Conservation (phyloP, 2,113 vertebrate genomes). For the Albula goreensis region DNA sequence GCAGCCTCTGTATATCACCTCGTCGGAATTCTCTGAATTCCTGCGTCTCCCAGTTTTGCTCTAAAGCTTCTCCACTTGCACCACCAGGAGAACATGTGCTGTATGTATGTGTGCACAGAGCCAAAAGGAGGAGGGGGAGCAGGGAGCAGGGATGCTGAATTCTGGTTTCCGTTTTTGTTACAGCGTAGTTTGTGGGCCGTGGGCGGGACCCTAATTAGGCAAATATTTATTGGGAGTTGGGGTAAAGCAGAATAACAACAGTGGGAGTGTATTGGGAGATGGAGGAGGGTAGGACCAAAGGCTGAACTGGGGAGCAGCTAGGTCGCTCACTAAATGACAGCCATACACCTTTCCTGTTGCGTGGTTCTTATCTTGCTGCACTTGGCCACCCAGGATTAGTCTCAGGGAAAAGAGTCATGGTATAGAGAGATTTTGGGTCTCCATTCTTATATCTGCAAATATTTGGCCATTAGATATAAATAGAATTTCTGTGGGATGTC, state of each 20-base stretch:
- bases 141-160: neutral
- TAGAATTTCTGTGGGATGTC: constrained; percentile 43
- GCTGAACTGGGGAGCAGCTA: neutral
- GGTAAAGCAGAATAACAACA: neutral
- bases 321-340: constrained; percentile 5
- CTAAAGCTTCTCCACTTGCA: constrained; percentile 43
- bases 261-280: constrained; percentile 5
- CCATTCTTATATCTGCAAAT: too few relatives aligned
- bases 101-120: constrained; percentile 31
- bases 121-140: too few relatives aligned
- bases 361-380: too few relatives aligned
- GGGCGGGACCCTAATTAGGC: too few relatives aligned
- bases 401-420: too few relatives aligned
- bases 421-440: too few relatives aligned
- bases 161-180: neutral
- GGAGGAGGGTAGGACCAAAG: constrained; percentile 2
- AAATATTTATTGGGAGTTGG: too few relatives aligned
- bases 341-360: constrained; percentile 26
- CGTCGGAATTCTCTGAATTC: constrained; percentile 63
- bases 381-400: too few relatives aligned
- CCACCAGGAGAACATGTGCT: constrained; percentile 35
- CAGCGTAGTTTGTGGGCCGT: constrained; percentile 1
- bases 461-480: too few relatives aligned
- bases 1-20: constrained; percentile 45
- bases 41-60: constrained; percentile 55